Conservation (phyloP, 2,888 invertebrate species). For the Ophioninae sp. region DNA sequence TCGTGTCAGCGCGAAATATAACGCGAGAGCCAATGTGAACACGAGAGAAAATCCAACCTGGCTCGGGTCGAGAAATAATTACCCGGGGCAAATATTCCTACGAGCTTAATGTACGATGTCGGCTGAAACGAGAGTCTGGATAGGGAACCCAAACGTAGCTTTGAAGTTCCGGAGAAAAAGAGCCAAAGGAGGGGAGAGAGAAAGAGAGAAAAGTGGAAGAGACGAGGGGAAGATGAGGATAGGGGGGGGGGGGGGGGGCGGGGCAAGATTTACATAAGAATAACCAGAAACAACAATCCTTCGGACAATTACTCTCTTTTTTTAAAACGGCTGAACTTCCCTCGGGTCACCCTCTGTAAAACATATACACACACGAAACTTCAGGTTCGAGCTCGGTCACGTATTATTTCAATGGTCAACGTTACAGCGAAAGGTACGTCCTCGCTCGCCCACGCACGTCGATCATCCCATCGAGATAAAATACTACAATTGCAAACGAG, state of each 20-base stretch:
- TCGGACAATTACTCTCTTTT: slow-evolving; percentile 77
- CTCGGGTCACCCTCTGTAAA: slow-evolving; percentile 64
- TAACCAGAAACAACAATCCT: slow-evolving; percentile 78
- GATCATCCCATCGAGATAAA: slow-evolving; percentile 51
- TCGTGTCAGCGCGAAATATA: slow-evolving; percentile 68
- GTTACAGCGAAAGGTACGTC: slow-evolving; percentile 50
- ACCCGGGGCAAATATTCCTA: slow-evolving; percentile 77
- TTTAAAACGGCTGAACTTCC: slow-evolving; percentile 61
- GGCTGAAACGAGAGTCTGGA: slow-evolving; percentile 29
- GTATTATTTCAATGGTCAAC: slow-evolving; percentile 75
- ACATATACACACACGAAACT: slow-evolving; percentile 14
- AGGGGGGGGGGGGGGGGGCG: slow-evolving; percentile 59
- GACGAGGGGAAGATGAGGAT: not conserved
- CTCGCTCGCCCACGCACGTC: slow-evolving; percentile 44
- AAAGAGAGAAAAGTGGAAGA: slow-evolving; percentile 50
- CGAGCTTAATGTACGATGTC: slow-evolving; percentile 63
- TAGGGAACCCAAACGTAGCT: slow-evolving; percentile 6
- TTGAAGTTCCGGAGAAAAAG: not conserved
- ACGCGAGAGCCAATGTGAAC: slow-evolving; percentile 66
- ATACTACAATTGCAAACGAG: slow-evolving; percentile 28
- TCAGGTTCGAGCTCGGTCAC: slow-evolving; percentile 65
- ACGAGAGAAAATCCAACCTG: slow-evolving; percentile 68
- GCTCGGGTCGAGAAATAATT: slow-evolving; percentile 76
- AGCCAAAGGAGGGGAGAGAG: slow-evolving; percentile 17
- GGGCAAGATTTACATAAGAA: slow-evolving; percentile 80